Evolutionary conservation across 2,888 invertebrate species (phyloP).

Genomic region (Autographa gamma): DNA sequence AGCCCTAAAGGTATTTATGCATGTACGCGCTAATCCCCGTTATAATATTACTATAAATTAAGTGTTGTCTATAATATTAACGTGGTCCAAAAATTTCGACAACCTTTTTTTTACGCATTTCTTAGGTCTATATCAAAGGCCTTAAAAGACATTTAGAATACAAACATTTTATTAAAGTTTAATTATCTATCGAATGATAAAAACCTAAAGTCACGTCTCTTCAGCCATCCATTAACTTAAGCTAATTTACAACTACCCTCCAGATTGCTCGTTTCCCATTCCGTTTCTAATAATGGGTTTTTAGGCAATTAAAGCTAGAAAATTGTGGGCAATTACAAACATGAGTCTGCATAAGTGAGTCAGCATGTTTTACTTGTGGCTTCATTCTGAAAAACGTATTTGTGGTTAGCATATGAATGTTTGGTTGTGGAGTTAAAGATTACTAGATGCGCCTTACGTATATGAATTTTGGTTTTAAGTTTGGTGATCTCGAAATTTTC

Average conservation of each 20-base stretch:
- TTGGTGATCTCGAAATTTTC: too few species aligned
- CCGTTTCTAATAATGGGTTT: conserved; percentile 57
- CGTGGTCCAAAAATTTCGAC: too few species aligned
- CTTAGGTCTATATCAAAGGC: too few species aligned
- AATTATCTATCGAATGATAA: conserved; percentile 9
- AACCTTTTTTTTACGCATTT: too few species aligned
- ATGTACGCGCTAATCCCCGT: too few species aligned
- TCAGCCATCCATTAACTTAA: conserved; percentile 23
- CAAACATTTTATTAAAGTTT: too few species aligned
- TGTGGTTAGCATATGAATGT: conserved; percentile 38
- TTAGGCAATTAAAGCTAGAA: conserved; percentile 57
- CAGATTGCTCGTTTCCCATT: conserved; percentile 66
- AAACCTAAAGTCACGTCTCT: conserved; percentile 17
- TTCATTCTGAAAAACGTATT: conserved; percentile 52
- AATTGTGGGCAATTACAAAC: conserved; percentile 66
- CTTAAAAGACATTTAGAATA: too few species aligned
- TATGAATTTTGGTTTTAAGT: not conserved
- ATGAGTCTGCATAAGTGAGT: conserved; percentile 59
- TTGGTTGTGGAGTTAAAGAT: conserved; percentile 29
- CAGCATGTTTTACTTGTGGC: conserved; percentile 55
- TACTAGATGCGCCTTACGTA: conserved; percentile 24
- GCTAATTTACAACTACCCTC: conserved; percentile 28
- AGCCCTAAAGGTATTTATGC: too few species aligned
- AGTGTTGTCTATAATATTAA: too few species aligned
- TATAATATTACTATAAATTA: too few species aligned